Conservation (phyloP, 1,140 invertebrate genomes). For the Calycopis cecrops region DNA sequence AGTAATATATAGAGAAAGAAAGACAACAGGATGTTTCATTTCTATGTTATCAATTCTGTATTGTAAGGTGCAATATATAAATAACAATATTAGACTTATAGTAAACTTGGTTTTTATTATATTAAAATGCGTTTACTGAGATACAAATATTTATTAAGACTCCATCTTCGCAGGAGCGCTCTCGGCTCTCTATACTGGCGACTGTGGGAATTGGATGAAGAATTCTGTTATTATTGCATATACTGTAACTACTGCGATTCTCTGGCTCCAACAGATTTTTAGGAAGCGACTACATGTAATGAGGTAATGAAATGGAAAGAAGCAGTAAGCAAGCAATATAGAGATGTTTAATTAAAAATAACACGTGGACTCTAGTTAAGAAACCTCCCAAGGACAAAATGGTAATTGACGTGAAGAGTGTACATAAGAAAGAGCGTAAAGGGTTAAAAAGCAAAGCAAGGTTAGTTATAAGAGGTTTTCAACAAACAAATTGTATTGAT, state of each 20-base stretch:
- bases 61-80: no score
- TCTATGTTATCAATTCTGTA: no score
- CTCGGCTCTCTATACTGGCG: no score
- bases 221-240: no score
- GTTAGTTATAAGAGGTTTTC: constrained; percentile 30
- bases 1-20: no score
- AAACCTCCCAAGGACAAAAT: constrained; percentile 27
- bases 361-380: constrained; percentile 32
- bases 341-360: constrained; percentile 32
- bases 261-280: constrained; percentile 26
- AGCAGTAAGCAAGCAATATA: neutral
- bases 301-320: neutral
- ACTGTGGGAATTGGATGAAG: no score
- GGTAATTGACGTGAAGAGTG: constrained; percentile 31
- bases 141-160: no score
- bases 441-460: constrained; percentile 31
- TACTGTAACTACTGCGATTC: constrained; percentile 26
- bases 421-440: constrained; percentile 36
- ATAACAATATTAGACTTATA: no score
- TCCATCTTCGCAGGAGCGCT: no score
- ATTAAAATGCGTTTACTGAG: no score
- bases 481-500: constrained; percentile 30
- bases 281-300: constrained; percentile 27
- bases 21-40: no score
- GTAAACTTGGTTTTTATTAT: no score